Evolutionary conservation across 2,888 invertebrate species (phyloP), one percentile per base, ranked within the genome.

Genomic region (Drosophila ustulata): DNA sequence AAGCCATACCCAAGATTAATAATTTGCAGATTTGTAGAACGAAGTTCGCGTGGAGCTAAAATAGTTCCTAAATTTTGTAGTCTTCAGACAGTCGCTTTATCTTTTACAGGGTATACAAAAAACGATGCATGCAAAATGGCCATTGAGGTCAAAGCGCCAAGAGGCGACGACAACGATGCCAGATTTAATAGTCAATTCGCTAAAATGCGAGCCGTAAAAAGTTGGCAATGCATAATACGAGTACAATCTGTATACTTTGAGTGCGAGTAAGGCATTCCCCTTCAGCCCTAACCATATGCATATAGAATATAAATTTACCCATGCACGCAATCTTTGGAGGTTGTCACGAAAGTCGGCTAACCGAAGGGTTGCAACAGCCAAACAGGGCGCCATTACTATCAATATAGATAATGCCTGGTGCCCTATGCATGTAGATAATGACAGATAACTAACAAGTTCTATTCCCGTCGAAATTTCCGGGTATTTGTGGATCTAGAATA

Each of bases 71-170:
- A 18, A 28, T 39, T 4, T 18, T 18, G 18, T 18, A 18, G 13
- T 41, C 39, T 18, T 13, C 18, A 18, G 18, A 18, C 18, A 5
- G 41, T 3, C 26, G 9, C 41, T 45, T 37, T 46, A 18, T 26
- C 13, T 18, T 6, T 32, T 46, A 23, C 41, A 73, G 74, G 58
- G 67, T 66, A 66, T 61, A 25, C 26, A 6, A 8, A 30, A 45
- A 43, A 43, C 32, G 46, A 62, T 63, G 37, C 78, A 80, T 64
- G 65, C 61, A 52, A 82, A 75, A 69, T 57, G 63, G 63, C 55
- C 79, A 83, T 82, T 80, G 77, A 82, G 80, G 80, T 82, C 80
- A 82, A 71, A 62, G 55, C 56, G 58, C 64, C 62, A 76, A 73
- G 53, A 71, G 55, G 30, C 58, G 55, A 67, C 59, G 13, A 34